Evolutionary conservation across 2,113 vertebrate genomes (phyloP).

Genomic region (Prietella phreatophila): DNA sequence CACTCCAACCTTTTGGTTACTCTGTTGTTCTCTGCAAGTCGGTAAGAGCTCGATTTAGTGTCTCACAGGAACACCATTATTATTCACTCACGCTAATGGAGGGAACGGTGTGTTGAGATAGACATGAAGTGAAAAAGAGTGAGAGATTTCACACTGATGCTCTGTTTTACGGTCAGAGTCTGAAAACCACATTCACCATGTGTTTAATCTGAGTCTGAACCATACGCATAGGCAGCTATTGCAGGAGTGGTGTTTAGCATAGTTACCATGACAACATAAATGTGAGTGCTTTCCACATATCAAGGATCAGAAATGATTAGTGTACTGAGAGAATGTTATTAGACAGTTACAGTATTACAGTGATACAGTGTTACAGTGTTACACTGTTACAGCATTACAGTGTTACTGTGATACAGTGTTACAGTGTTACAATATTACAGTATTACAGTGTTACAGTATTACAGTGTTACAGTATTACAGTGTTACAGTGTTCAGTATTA

Average conservation of each 20-base stretch:
- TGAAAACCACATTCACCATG: not conserved
- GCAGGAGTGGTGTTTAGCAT: not conserved
- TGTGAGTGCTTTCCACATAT: not conserved
- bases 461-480: not conserved
- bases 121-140: not conserved
- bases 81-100: not conserved
- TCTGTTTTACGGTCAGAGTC: not conserved
- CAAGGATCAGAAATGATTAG: not conserved
- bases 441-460: not conserved
- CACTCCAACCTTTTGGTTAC: slow-evolving; percentile 5
- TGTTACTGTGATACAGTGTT: not conserved
- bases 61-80: not conserved
- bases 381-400: not conserved
- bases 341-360: not conserved
- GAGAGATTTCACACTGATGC: not conserved
- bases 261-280: not conserved
- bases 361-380: not conserved
- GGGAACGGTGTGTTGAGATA: not conserved
- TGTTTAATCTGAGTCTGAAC: not conserved
- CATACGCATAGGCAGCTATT: not conserved
- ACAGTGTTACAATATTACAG: not conserved
- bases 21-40: slow-evolving; percentile 27
- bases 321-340: not conserved
- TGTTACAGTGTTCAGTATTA: too few species aligned
- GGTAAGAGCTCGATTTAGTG: slow-evolving; percentile 39